A percentile compares a stretch with the other conserved stretches of the same genome.
These are phyloP conservation scores for Balaeniceps rex DNA, from an alignment of 2,113 vertebrate species.

Conservation along the genomic window DNA sequence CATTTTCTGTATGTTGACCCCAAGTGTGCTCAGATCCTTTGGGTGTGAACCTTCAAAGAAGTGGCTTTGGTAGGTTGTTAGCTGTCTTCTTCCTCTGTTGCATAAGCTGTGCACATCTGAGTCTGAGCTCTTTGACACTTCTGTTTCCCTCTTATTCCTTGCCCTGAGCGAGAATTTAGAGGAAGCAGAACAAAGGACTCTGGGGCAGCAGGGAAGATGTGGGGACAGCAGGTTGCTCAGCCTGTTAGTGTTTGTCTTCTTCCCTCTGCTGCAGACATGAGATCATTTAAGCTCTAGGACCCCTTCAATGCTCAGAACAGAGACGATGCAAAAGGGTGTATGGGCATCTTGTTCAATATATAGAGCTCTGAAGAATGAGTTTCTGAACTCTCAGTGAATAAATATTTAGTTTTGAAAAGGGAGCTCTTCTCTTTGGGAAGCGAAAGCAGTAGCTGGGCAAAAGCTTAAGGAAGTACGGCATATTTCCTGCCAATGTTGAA, in stretches of 20 bases:
- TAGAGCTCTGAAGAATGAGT: neutral
- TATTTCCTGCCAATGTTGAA: neutral
- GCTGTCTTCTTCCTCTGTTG: neutral
- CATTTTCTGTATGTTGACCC: neutral
- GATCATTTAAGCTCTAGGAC: neutral
- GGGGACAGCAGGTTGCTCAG: neutral
- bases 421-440: neutral
- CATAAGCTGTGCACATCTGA: neutral
- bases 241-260: neutral
- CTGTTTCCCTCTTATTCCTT: neutral
- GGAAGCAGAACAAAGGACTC: neutral
- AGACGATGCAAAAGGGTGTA: neutral
- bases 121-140: neutral
- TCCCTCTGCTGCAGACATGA: neutral
- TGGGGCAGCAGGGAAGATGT: neutral
- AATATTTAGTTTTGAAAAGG: neutral
- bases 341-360: neutral
- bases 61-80: neutral
- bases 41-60: neutral
- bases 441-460: neutral
- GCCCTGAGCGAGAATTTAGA: neutral
- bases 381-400: neutral
- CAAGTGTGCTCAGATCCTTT: neutral
- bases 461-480: neutral
- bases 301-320: neutral